Conservation (phyloP, 2,888 invertebrate genomes). For the Ferdinandea cuprea region DNA sequence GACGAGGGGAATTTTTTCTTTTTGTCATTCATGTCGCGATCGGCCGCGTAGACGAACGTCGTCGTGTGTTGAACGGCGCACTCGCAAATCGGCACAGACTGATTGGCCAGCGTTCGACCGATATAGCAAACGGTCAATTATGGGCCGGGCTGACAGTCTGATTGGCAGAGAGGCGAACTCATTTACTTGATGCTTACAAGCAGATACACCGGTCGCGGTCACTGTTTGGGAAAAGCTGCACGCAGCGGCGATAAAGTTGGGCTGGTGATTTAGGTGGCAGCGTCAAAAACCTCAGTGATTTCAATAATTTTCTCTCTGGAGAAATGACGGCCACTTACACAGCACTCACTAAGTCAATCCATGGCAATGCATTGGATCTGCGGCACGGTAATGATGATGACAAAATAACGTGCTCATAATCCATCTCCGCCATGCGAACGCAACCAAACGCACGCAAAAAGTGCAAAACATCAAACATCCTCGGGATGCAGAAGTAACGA, state of each 20-base stretch:
- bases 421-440: conserved; percentile 62
- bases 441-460: conserved; percentile 10
- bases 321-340: conserved; percentile 60
- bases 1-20: no score
- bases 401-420: conserved; percentile 74
- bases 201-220: conserved; percentile 47
- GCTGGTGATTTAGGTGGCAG: conserved; percentile 38
- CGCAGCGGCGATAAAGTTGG: conserved; percentile 10
- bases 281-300: conserved; percentile 54
- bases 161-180: conserved; percentile 70
- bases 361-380: conserved; percentile 18
- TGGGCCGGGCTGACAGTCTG: conserved; percentile 73
- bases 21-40: conserved; percentile 70
- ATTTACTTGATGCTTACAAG: conserved; percentile 67
- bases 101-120: conserved; percentile 53
- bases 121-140: conserved; percentile 68
- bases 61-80: conserved; percentile 36
- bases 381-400: conserved; percentile 69
- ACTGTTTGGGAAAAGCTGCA: conserved; percentile 66
- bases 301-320: conserved; percentile 68
- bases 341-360: conserved; percentile 54
- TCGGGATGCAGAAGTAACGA: conserved; percentile 58
- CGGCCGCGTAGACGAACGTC: conserved; percentile 26
- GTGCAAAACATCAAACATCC: conserved; percentile 22
- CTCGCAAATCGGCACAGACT: conserved; percentile 55